phyloP scores from a whole-genome alignment of 2,888 invertebrate species.

The Agrotis segetum region DNA sequence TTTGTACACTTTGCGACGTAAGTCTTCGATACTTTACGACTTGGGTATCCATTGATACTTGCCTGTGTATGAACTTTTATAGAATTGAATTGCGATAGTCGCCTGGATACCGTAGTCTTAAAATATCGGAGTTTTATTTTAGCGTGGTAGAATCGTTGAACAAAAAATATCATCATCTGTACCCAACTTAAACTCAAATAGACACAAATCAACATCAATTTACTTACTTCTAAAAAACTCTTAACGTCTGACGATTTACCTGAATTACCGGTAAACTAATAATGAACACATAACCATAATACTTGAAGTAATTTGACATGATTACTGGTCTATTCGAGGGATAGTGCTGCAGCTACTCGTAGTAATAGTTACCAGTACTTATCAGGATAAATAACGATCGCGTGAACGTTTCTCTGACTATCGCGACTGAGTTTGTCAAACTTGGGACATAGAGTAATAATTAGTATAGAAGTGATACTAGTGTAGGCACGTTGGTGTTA shows the following conservation, averaged over 20 bases:
- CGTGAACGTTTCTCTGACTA: constrained; percentile 63
- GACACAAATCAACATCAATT: background rate
- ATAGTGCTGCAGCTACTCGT: constrained; percentile 18
- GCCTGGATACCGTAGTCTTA: too few species aligned
- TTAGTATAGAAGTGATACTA: constrained; percentile 10
- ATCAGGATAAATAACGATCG: constrained; percentile 68
- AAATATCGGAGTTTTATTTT: too few species aligned
- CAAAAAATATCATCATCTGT: background rate
- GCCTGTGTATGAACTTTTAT: too few species aligned
- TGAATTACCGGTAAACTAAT: constrained; percentile 52
- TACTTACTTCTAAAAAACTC: constrained; percentile 14
- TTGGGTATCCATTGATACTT: too few species aligned
- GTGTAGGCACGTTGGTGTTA: too few species aligned
- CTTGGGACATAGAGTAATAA: constrained; percentile 43
- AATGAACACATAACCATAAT: constrained; percentile 61
- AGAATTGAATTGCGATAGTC: too few species aligned
- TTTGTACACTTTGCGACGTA: too few species aligned
- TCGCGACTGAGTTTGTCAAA: constrained; percentile 61
- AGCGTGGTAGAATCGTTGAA: too few species aligned
- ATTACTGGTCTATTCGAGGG: constrained; percentile 51
- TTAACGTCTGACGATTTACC: constrained; percentile 30
- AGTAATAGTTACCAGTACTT: constrained; percentile 38
- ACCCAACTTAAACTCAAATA: background rate
- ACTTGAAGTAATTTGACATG: constrained; percentile 62
- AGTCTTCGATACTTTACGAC: too few species aligned